phyloP scores from a whole-genome alignment of 2,888 invertebrate genomes.

The Hedya salicella region DNA sequence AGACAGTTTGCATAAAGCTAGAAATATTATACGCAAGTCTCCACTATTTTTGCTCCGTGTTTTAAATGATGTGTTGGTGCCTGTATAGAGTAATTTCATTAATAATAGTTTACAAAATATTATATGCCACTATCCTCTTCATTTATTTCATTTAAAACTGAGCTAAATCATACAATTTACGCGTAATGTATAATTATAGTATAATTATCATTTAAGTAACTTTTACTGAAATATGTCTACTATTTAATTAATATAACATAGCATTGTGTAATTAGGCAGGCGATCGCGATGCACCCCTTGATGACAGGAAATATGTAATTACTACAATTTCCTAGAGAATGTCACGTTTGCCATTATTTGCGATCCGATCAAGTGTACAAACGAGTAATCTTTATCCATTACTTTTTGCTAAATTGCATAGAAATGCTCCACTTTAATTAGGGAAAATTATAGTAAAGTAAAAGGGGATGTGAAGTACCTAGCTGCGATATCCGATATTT shows the following conservation, averaged over 20 bases:
- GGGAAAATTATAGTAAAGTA: constrained; percentile 14
- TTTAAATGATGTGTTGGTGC: no score
- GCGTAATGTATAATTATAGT: no score
- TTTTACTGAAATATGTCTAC: not conserved
- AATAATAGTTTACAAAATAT: no score
- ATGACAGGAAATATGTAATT: constrained; percentile 3
- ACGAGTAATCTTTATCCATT: constrained; percentile 21
- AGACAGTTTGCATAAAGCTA: no score
- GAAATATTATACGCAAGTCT: no score
- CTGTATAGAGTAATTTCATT: no score
- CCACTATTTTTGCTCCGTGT: no score
- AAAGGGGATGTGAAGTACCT: not conserved
- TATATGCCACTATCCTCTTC: no score
- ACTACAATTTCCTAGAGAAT: constrained; percentile 32
- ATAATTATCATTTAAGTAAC: no score
- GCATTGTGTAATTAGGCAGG: not conserved
- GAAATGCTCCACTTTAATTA: constrained; percentile 7
- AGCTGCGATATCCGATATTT: not conserved
- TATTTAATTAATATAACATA: constrained; percentile 3
- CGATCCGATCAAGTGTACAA: constrained; percentile 17
- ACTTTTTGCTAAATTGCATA: constrained; percentile 9
- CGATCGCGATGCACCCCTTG: constrained; percentile 5
- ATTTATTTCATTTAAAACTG: no score
- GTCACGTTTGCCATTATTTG: constrained; percentile 16
- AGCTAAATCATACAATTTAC: no score